Conservation (phyloP, 2,113 vertebrate species). For the Delphinus delphis region DNA sequence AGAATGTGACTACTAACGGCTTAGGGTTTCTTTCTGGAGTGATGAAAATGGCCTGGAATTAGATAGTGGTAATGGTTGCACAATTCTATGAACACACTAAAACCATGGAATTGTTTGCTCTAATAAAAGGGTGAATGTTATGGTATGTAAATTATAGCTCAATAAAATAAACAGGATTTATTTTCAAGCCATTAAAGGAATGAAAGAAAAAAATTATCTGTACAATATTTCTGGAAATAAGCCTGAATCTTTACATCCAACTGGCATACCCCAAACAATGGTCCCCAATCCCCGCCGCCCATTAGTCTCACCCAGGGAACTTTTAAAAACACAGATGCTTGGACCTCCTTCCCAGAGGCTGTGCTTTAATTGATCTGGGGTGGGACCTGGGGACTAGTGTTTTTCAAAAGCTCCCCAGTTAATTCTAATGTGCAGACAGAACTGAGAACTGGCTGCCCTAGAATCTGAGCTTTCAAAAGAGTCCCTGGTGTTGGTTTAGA, state of each 20-base stretch:
- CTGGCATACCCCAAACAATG: neutral
- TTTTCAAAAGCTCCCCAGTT: conserved; percentile 39
- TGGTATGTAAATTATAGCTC: neutral
- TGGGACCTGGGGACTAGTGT: neutral
- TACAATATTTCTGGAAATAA: conserved; percentile 37
- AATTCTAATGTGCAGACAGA: neutral
- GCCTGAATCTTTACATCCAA: neutral
- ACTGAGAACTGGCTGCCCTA: neutral
- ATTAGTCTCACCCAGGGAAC: neutral
- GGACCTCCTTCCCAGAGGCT: neutral
- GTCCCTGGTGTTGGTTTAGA: conserved; percentile 48
- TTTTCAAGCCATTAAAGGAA: conserved; percentile 2
- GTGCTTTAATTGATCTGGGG: conserved; percentile 12
- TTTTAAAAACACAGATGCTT: conserved; percentile 42
- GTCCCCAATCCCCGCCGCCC: neutral
- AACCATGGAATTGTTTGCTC: neutral
- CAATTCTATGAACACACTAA: neutral
- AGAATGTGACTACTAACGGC: neutral
- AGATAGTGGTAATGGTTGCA: neutral
- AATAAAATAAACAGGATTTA: conserved; percentile 13
- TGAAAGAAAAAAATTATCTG: neutral
- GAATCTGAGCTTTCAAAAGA: conserved; percentile 30
- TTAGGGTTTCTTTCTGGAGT: neutral
- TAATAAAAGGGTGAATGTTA: neutral
- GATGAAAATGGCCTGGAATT: conserved; percentile 2